Conservation (phyloP, 2,113 vertebrate species). For the Paramisgurnus dabryanus region DNA sequence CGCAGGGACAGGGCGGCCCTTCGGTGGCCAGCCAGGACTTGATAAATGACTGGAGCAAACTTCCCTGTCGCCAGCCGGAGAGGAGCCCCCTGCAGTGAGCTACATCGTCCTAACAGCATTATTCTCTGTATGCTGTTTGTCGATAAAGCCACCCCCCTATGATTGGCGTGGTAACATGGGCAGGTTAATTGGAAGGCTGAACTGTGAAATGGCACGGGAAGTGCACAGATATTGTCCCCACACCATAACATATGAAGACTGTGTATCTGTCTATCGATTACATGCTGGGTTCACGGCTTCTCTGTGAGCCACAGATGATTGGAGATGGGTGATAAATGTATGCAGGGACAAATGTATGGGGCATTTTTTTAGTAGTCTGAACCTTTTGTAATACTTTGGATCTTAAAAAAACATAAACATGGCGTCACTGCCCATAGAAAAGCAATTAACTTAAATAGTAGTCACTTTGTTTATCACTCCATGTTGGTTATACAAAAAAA, state of each 20-base stretch:
- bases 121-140: slow-evolving; percentile 80
- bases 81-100: slow-evolving; percentile 69
- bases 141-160: slow-evolving; percentile 73
- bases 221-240: slow-evolving; percentile 75
- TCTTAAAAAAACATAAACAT: no score
- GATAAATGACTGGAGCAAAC: slow-evolving; percentile 80
- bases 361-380: slow-evolving; percentile 45
- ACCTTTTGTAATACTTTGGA: background rate
- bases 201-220: slow-evolving; percentile 81
- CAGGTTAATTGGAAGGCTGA: slow-evolving; percentile 83
- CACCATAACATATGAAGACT: slow-evolving; percentile 77
- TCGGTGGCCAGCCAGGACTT: slow-evolving; percentile 75
- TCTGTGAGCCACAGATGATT: slow-evolving; percentile 76
- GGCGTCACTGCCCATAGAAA: no score
- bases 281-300: slow-evolving; percentile 70
- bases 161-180: slow-evolving; percentile 78
- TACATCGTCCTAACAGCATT: slow-evolving; percentile 80
- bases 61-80: slow-evolving; percentile 71
- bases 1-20: slow-evolving; percentile 65
- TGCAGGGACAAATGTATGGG: slow-evolving; percentile 61
- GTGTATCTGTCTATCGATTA: slow-evolving; percentile 80
- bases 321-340: slow-evolving; percentile 77
- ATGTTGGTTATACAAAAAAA: no score
- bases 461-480: no score
- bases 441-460: no score